These are phyloP conservation scores for Hippocampus zosterae DNA, from an alignment of 2,113 vertebrate genomes.

Conservation along the genomic window DNA sequence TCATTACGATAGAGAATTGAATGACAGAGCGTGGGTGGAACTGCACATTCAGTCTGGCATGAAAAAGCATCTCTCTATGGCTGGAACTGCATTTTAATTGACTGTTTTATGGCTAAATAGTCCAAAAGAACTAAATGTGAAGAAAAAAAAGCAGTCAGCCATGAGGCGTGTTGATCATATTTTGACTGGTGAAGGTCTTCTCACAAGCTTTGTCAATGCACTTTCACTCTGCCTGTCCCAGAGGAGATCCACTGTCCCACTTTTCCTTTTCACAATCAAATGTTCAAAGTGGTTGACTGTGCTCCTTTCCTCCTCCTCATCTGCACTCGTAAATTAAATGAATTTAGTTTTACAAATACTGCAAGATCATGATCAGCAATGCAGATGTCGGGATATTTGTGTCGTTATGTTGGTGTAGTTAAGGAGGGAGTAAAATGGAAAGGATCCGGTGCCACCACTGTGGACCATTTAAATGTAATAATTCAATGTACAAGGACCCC, in stretches of 20 bases:
- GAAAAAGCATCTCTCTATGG: conserved; percentile 23
- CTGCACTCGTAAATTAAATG: conserved; percentile 45
- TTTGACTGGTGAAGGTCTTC: conserved; percentile 42
- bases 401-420: conserved; percentile 47
- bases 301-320: conserved; percentile 65
- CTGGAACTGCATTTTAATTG: conserved; percentile 14
- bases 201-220: conserved; percentile 52
- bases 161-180: conserved; percentile 41
- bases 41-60: conserved; percentile 46
- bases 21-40: conserved; percentile 60
- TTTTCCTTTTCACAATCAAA: conserved; percentile 55
- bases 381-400: conserved; percentile 4
- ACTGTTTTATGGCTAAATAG: neutral
- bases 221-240: conserved; percentile 62
- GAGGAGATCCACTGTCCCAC: conserved; percentile 63
- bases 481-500: conserved; percentile 47
- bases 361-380: conserved; percentile 15
- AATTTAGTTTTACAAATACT: conserved; percentile 21
- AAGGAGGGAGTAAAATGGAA: conserved; percentile 57
- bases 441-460: conserved; percentile 58
- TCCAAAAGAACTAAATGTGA: neutral
- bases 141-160: conserved; percentile 10
- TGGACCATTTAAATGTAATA: conserved; percentile 51
- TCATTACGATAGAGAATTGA: conserved; percentile 53
- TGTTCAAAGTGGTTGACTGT: conserved; percentile 62